A percentile compares a stretch with the other conserved stretches of the same genome.
These are phyloP conservation scores for Corbicula japonica DNA, from an alignment of 2,888 invertebrate species.

Conservation along the genomic window DNA sequence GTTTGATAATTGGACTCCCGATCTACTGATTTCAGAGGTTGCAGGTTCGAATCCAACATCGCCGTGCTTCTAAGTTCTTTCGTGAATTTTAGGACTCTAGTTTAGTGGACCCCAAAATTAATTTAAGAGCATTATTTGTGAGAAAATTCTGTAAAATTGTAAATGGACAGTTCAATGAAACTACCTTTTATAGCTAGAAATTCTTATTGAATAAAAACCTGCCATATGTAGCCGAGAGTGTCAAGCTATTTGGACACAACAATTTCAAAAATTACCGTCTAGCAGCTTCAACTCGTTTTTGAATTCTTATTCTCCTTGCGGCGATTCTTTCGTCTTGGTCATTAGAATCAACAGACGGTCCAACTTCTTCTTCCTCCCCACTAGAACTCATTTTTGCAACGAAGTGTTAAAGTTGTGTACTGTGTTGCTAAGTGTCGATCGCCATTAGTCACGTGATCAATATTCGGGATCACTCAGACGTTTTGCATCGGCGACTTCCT, in stretches of 20 bases:
- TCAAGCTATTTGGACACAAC: too few relatives aligned
- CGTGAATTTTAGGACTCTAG: too few relatives aligned
- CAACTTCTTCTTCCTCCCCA: constrained; percentile 85
- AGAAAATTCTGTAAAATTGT: not conserved
- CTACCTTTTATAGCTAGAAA: too few relatives aligned
- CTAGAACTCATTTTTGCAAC: constrained; percentile 81
- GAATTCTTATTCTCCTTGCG: constrained; percentile 90
- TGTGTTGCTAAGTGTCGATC: constrained; percentile 67
- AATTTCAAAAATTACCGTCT: constrained; percentile 68
- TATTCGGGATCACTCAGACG: constrained; percentile 24
- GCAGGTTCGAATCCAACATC: too few relatives aligned
- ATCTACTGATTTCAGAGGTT: too few relatives aligned
- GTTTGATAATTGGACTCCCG: too few relatives aligned
- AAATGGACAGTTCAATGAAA: too few relatives aligned
- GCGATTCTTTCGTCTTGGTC: constrained; percentile 91
- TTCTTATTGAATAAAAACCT: too few relatives aligned
- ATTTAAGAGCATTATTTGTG: not conserved
- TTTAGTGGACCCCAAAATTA: too few relatives aligned
- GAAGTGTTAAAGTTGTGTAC: constrained; percentile 25
- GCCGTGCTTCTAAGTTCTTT: too few relatives aligned
- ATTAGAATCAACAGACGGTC: constrained; percentile 87
- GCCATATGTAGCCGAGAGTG: too few relatives aligned
- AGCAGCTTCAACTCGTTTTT: constrained; percentile 87
- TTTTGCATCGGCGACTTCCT: constrained; percentile 68
- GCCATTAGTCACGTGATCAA: constrained; percentile 60